These are phyloP conservation scores for Drosophila pallidifrons DNA, from an alignment of 1,140 invertebrate genomes.

Conservation along the genomic window DNA sequence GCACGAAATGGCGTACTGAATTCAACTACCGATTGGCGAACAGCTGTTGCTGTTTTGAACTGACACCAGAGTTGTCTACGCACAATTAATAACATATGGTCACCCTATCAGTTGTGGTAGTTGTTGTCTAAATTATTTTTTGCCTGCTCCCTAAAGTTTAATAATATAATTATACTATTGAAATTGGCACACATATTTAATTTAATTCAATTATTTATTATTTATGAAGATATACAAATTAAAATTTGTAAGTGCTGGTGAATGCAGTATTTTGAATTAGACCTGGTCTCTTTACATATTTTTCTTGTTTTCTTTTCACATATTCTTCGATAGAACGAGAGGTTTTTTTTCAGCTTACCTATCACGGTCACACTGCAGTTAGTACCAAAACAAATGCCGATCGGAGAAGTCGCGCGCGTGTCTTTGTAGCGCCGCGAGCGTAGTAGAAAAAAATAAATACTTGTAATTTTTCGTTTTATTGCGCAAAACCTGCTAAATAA, in stretches of 20 bases:
- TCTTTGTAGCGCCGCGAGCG: slow-evolving; percentile 50
- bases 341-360: slow-evolving; percentile 1
- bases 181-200: no score
- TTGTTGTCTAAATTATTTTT: not conserved
- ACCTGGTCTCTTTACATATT: slow-evolving; percentile 4
- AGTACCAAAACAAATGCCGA: slow-evolving; percentile 61
- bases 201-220: no score
- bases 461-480: slow-evolving; percentile 29
- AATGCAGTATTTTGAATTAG: not conserved
- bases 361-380: slow-evolving; percentile 42
- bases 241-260: not conserved
- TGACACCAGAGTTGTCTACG: not conserved
- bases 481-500: slow-evolving; percentile 25
- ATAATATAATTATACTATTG: no score
- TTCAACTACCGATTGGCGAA: slow-evolving; percentile 23
- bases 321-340: slow-evolving; percentile 10
- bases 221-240: no score
- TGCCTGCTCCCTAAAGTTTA: no score
- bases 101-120: slow-evolving; percentile 15
- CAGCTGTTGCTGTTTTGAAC: slow-evolving; percentile 39
- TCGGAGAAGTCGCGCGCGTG: slow-evolving; percentile 50
- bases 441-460: slow-evolving; percentile 39
- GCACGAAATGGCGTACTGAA: slow-evolving; percentile 48
- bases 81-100: not conserved
- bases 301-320: slow-evolving; percentile 31